Evolutionary conservation across 2,797 vertebrate genomes (phyloP).

Genomic region (Gallinago stenura): DNA sequence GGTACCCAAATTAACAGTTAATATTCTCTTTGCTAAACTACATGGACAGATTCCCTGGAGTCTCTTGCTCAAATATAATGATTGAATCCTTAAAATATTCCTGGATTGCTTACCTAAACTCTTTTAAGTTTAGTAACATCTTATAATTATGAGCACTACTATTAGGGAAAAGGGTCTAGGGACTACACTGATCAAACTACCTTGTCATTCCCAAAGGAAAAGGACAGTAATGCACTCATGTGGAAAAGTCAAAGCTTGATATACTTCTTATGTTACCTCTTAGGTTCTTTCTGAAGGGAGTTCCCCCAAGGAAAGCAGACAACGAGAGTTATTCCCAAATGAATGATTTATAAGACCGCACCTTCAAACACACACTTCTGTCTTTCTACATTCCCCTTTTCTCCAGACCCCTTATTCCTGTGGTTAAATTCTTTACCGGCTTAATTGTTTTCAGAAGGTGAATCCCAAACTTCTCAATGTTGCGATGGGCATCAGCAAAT

Average conservation of each 20-base stretch:
- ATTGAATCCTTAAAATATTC: not conserved
- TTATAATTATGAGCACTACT: not conserved
- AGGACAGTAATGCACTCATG: not conserved
- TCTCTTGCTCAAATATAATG: not conserved
- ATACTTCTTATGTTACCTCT: not conserved
- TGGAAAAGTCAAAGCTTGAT: not conserved
- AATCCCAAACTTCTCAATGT: slow-evolving; percentile 97
- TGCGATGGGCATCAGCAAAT: slow-evolving; percentile 97
- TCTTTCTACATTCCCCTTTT: not conserved
- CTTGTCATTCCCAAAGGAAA: not conserved
- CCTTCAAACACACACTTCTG: not conserved
- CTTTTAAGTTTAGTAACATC: not conserved
- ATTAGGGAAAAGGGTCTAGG: not conserved
- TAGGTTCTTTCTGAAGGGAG: not conserved
- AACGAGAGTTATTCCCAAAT: not conserved
- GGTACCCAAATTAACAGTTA: not conserved
- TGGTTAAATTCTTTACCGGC: slow-evolving; percentile 82
- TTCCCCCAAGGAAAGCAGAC: not conserved
- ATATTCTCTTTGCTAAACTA: not conserved
- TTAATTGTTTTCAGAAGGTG: slow-evolving; percentile 97
- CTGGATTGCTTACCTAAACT: not conserved
- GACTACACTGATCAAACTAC: not conserved
- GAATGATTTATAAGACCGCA: not conserved
- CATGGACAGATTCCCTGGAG: not conserved
- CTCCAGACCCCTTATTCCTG: not conserved